These are phyloP conservation scores for Dicerorhinus sumatrensis DNA, from an alignment of 2,113 vertebrate genomes.

Conservation along the genomic window DNA sequence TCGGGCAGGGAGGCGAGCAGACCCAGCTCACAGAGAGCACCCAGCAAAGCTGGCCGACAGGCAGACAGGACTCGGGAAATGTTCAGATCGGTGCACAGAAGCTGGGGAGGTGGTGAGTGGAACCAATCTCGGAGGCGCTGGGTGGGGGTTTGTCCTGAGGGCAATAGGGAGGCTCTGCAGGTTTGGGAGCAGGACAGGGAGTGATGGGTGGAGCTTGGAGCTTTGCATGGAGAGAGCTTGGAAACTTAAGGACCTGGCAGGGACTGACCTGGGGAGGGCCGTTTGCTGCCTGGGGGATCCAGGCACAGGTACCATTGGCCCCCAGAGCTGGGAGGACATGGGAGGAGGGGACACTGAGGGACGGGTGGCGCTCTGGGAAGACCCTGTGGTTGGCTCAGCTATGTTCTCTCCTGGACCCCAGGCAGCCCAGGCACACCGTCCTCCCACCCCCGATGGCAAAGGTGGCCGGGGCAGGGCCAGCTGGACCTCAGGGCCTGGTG, in stretches of 20 bases:
- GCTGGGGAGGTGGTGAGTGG: accelerated
- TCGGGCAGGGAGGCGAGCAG: too few relatives aligned
- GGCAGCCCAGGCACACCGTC: background rate
- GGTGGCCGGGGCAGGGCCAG: background rate
- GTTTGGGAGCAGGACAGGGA: background rate
- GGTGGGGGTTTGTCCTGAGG: background rate
- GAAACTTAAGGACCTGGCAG: background rate
- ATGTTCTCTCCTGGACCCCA: background rate
- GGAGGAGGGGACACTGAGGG: background rate
- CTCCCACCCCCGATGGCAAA: background rate
- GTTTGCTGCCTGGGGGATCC: background rate
- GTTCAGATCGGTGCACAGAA: background rate
- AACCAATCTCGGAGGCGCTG: accelerated
- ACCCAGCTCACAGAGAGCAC: background rate
- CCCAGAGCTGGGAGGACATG: background rate
- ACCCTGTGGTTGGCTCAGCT: background rate
- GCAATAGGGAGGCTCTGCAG: background rate
- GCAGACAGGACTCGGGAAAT: background rate
- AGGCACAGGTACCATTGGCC: background rate
- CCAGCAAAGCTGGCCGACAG: background rate
- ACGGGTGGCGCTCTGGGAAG: background rate
- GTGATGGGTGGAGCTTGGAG: background rate
- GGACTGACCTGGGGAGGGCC: background rate
- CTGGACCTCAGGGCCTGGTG: background rate
- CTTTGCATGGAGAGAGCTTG: background rate